Conservation (phyloP, 2,797 vertebrate species). For the Glossophaga mutica region DNA sequence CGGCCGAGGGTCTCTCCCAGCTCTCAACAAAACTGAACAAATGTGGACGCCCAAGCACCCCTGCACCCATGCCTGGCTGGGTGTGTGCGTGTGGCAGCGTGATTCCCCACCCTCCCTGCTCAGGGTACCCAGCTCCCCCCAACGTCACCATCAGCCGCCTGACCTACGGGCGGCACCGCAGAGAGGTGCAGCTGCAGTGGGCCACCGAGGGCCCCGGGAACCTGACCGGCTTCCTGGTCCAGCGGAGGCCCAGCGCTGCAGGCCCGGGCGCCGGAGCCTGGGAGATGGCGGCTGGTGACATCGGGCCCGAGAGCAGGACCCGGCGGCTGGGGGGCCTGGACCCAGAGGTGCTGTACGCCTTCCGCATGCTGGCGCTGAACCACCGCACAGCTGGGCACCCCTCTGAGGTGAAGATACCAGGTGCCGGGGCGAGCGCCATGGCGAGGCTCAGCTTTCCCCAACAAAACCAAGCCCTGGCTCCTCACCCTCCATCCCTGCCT, state of each 20-base stretch:
- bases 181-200: slow-evolving; percentile 91
- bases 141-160: slow-evolving; percentile 90
- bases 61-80: not conserved
- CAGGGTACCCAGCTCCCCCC: slow-evolving; percentile 90
- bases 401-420: slow-evolving; percentile 91
- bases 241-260: slow-evolving; percentile 79
- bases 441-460: not conserved
- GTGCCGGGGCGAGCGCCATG: slow-evolving; percentile 75
- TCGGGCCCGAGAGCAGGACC: slow-evolving; percentile 84
- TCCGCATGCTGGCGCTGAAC: slow-evolving; percentile 90
- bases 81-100: accelerated
- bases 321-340: slow-evolving; percentile 85
- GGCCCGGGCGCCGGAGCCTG: slow-evolving; percentile 77
- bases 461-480: too few species aligned
- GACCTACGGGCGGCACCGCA: slow-evolving; percentile 84
- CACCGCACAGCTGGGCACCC: slow-evolving; percentile 89
- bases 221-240: slow-evolving; percentile 89
- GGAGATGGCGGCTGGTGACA: slow-evolving; percentile 83
- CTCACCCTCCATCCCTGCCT: too few species aligned
- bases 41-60: accelerated
- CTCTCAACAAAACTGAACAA: not conserved
- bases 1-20: not conserved
- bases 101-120: not conserved
- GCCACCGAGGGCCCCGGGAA: slow-evolving; percentile 77
- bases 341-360: slow-evolving; percentile 85